Base-by-base conservation (phyloP, 2,113 vertebrate genomes). In the Gambusia holbrooki region DNA sequence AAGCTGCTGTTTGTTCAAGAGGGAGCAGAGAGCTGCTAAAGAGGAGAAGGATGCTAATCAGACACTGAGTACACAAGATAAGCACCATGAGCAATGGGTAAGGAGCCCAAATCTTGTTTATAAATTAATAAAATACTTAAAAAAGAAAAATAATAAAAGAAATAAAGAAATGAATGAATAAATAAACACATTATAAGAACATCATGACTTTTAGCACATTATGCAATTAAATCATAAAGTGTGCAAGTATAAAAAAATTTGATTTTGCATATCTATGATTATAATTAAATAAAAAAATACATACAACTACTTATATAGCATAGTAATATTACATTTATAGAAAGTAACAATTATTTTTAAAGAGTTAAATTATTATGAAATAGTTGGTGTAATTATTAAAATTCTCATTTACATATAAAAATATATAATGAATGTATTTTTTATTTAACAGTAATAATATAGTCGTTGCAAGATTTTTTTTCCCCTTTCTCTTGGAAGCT, bases 11-110 rank as follows among this genome's bases (percentile, higher is more conserved):
- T n/a, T 54, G 11, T 7, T 32, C 19, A 35, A n/a, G 22, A 76
- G n/a, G 29, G n/a, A 48, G 51, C 51, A 58, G 51, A 58, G 22
- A 58, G 51, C 5, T 58, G 19, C 25, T 58, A n/a, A 19, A 72
- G 19, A 30, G 12, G 33, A 28, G 54, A 40, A 62, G 27, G 35
- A n/a, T 29, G 32, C 6, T 9, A 45, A 51, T 73, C 62, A 37
- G 19, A 37, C 14, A 25, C 28, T 9, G 6, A 35, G 7, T 27
- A 40, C 33, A 40, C 64, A 19, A 35, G n/a, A 64, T 66, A 1
- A 22, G n/a, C 58, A 28, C 42, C 76, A 62, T 32, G 73, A 77
- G 51, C 69, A 71, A 67, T 27, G 42, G 9, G 22, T 25, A 25
- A 19, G 45, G 45, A 15, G 25, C 7, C 7, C 51, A 10, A 58